Percentiles rank a stretch among this genome's conserved stretches.
These are phyloP conservation scores for Strigamia transsilvanica DNA, from an alignment of 2,888 invertebrate species.

Conservation along the genomic window DNA sequence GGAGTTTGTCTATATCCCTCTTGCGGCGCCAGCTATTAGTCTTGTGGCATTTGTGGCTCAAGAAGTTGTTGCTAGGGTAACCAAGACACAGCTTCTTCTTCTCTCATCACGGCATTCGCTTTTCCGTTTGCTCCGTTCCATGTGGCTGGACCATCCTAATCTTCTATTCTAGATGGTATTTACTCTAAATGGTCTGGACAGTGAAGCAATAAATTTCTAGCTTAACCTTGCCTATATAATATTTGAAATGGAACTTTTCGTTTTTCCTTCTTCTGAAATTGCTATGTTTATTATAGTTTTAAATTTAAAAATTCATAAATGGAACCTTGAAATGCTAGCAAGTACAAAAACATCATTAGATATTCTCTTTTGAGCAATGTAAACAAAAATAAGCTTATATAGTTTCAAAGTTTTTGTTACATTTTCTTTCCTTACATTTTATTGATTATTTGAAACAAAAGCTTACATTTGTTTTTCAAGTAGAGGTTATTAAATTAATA, in stretches of 20 bases:
- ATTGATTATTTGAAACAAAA: too few species aligned
- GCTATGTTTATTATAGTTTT: background rate
- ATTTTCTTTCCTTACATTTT: too few species aligned
- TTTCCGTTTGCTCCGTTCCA: constrained; percentile 29
- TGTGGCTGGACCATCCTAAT: constrained; percentile 47
- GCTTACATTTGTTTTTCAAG: too few species aligned
- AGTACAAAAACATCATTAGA: background rate
- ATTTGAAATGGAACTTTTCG: background rate
- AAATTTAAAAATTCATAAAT: background rate
- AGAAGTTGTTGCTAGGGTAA: constrained; percentile 48
- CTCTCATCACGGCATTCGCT: constrained; percentile 42
- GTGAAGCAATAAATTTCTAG: constrained; percentile 41
- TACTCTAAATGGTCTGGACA: constrained; percentile 47
- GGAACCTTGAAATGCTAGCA: background rate
- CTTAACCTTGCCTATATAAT: constrained; percentile 9
- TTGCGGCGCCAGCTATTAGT: constrained; percentile 38
- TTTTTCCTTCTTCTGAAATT: background rate
- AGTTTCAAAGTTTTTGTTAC: background rate
- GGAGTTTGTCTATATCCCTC: constrained; percentile 40
- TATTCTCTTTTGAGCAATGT: background rate
- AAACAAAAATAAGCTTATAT: background rate
- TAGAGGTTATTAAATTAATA: too few species aligned
- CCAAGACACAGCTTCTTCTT: constrained; percentile 35
- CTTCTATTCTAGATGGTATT: constrained; percentile 45
- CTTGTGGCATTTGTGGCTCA: constrained; percentile 49